Conservation (phyloP, 2,888 invertebrate genomes). For the Kuschelorhynchus macadamiae region DNA sequence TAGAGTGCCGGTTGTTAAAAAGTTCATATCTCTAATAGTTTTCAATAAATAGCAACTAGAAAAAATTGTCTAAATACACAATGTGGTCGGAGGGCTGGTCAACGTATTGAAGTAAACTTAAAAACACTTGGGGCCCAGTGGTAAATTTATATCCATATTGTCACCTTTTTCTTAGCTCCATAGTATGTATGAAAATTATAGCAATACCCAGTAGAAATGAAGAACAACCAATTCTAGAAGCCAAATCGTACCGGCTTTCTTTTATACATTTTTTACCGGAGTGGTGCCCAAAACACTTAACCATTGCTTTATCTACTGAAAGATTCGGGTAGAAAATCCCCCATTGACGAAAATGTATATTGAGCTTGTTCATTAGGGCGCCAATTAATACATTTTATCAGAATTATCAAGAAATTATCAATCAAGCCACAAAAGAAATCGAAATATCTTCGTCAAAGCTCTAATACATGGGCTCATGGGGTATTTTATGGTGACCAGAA, state of each 20-base stretch:
- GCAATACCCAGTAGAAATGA: conserved; percentile 54
- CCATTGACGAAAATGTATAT: conserved; percentile 45
- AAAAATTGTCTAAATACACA: conserved; percentile 46
- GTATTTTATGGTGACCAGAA: conserved; percentile 59
- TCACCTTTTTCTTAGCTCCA: conserved; percentile 11
- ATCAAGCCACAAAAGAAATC: conserved; percentile 54
- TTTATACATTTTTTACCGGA: conserved; percentile 53
- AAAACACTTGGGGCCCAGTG: conserved; percentile 51
- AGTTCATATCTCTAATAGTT: too few relatives aligned
- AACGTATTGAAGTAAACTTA: conserved; percentile 40
- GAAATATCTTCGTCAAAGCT: conserved; percentile 58
- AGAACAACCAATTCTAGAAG: conserved; percentile 57
- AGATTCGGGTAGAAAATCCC: conserved; percentile 48
- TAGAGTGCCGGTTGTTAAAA: too few relatives aligned
- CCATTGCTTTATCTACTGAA: conserved; percentile 56
- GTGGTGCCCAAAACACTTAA: conserved; percentile 56
- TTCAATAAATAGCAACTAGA: too few relatives aligned
- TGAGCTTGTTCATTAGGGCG: conserved; percentile 50
- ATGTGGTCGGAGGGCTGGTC: conserved; percentile 16
- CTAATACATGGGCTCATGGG: conserved; percentile 59
- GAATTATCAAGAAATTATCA: conserved; percentile 43
- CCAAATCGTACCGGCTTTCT: conserved; percentile 58
- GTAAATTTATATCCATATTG: conserved; percentile 25
- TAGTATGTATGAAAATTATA: conserved; percentile 31
- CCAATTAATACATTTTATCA: conserved; percentile 49